Base-by-base conservation (phyloP, 2,113 vertebrate species). In the Butorides virescens region DNA sequence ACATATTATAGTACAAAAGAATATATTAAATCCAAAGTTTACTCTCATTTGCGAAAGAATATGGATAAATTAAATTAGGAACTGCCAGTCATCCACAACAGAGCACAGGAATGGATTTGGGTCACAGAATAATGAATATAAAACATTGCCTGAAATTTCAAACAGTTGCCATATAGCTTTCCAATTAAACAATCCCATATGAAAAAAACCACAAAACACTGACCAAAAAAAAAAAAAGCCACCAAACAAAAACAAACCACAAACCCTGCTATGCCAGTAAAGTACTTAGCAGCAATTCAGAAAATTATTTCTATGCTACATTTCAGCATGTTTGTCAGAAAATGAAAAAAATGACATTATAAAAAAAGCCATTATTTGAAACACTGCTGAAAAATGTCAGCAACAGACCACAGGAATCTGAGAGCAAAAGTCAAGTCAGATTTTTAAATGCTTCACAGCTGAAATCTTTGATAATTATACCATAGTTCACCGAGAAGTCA, bases 121-220 rank as follows among this genome's bases (percentile, higher is more conserved):
- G 89, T 93, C 93, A 92, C 55, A 52, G 65, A 94, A 93, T 94
- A 87, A 96, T 75, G 59, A 95, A 94, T 91, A 95, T 36, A 87
- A 92, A 96, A 87, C 26, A 53, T 23, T 70, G 34, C 23, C 72
- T 92, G 82, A 63, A 93, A 87, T 83, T 94, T 93, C 81, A 91
- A 68, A 58, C 8, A 44, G 16, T 75, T 66, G 59, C 15, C 14
- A 55, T 62, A 65, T 4, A 59, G 49, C 14, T 83, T 78, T 88
- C 79, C 37, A 87, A 36, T 72, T 90, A 87, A 62, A 13, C 22
- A 36, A 63, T 77, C 14, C 42, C 77, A 75, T 4, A 13, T 47
- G 52, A 42, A 52, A 12, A 26, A 56, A 21, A 16, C 36, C n/a
- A 44, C 7, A 13, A 55, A 34, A 25, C n/a, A 15, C 42, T 44